Conservation (phyloP, 1,140 invertebrate genomes). For the Daktulosphaira vitifoliae region DNA sequence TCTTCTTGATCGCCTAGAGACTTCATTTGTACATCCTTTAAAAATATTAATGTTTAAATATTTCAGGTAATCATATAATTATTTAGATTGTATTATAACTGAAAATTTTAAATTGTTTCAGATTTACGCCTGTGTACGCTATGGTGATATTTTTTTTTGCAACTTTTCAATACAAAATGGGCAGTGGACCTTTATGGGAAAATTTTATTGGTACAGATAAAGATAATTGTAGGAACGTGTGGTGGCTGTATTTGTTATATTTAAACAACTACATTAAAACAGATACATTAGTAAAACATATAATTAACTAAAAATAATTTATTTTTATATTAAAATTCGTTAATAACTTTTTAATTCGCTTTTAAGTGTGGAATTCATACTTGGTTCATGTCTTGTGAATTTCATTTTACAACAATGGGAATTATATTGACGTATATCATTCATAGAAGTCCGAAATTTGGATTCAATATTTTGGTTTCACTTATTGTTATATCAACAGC, state of each 20-base stretch:
- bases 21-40: too few relatives aligned
- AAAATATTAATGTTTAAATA: constrained; percentile 36
- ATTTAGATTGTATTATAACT: too few relatives aligned
- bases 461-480: constrained; percentile 38
- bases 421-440: constrained; percentile 48
- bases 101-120: too few relatives aligned
- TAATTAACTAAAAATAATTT: too few relatives aligned
- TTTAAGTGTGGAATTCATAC: constrained; percentile 59
- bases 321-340: too few relatives aligned
- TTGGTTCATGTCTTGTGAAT: constrained; percentile 70
- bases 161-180: constrained; percentile 39
- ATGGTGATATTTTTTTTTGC: constrained; percentile 48
- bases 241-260: constrained; percentile 60
- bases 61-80: constrained; percentile 36
- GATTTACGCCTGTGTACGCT: constrained; percentile 47
- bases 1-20: too few relatives aligned
- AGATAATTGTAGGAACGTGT: constrained; percentile 50
- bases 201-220: constrained; percentile 44
- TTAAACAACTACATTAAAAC: constrained; percentile 52
- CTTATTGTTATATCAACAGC: constrained; percentile 42
- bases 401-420: constrained; percentile 61
- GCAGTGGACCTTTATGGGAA: constrained; percentile 47
- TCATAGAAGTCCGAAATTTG: constrained; percentile 41
- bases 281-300: constrained; percentile 40
- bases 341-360: background rate